Evolutionary conservation across 2,888 invertebrate genomes (phyloP), one percentile per base, ranked within the genome.

Genomic region (Muscina levida): DNA sequence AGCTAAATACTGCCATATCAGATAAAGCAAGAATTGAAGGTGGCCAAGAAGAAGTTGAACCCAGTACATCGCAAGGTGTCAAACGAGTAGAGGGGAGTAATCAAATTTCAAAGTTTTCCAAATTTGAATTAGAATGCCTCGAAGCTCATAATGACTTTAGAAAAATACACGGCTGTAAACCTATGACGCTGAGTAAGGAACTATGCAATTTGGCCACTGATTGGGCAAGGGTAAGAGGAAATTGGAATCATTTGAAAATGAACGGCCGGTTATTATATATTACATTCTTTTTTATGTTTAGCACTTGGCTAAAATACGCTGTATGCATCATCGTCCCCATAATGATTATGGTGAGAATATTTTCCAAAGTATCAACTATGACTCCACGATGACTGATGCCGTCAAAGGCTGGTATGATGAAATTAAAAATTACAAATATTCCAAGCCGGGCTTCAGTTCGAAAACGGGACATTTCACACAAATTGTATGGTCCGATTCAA

Each of bases 261-360:
- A 31, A 31, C n/a, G n/a, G n/a, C n/a, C n/a, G n/a, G n/a, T n/a
- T n/a, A n/a, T n/a, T n/a, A n/a, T n/a, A n/a, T n/a, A n/a, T n/a
- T n/a, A n/a, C n/a, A n/a, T n/a, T n/a, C n/a, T n/a, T n/a, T n/a
- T n/a, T n/a, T n/a, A n/a, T n/a, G n/a, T 22, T 0, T 46, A 89
- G 89, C 76, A 84, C 10, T 81, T 89, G 15, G 85, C 88, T 0
- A 84, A 85, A 46, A 82, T 91, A 84, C 94, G 94, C 31, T 91
- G 91, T 82, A 91, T 96, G 85, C 93, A 95, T 82, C 96, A 97
- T 87, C 93, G 96, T 62, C 93, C 94, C 10, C 93, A 94, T 84
- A 93, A 94, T 72, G 94, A 94, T 42, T 95, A 96, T 85, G 97
- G 97, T 0, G 97, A 97, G 88, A 97, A 97, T 87, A 93, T 97